Percentiles rank a stretch among this genome's conserved stretches.
Conservation (phyloP, 2,888 invertebrate genomes). For the Acutogordius australiensis region DNA sequence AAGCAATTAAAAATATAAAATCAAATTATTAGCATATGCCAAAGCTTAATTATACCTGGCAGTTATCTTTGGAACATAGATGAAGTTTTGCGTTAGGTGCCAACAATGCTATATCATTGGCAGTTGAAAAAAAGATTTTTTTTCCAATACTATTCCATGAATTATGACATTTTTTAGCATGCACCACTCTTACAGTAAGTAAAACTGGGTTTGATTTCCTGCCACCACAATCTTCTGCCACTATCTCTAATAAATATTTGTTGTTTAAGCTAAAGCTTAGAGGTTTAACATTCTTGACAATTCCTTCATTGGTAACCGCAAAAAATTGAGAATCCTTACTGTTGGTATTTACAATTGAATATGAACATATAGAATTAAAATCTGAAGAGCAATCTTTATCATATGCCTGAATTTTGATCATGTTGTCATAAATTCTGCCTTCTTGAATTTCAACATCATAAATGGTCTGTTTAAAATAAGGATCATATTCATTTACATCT, state of each 20-base stretch:
- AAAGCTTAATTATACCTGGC: too few species aligned
- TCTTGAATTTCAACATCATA: constrained; percentile 22
- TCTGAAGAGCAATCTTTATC: constrained; percentile 2
- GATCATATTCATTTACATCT: constrained; percentile 21
- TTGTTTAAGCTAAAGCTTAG: background rate
- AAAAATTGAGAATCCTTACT: background rate
- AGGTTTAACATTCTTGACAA: background rate
- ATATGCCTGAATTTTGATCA: constrained; percentile 17
- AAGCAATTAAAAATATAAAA: too few species aligned
- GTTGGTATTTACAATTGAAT: background rate
- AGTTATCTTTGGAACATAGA: background rate
- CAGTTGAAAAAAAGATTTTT: background rate
- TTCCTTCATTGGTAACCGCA: background rate
- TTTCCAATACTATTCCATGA: background rate
- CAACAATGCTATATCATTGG: background rate
- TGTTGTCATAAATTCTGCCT: constrained; percentile 19
- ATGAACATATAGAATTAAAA: constrained; percentile 1
- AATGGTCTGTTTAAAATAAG: constrained; percentile 19
- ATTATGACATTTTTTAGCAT: background rate
- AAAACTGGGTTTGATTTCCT: background rate
- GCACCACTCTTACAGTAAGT: background rate
- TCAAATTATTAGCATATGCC: too few species aligned
- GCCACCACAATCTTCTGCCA: constrained; percentile 4
- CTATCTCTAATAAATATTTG: background rate
- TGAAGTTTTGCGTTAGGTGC: background rate